These are phyloP conservation scores for Chironomus striatipennis DNA, from an alignment of 1,140 invertebrate species.

Conservation along the genomic window DNA sequence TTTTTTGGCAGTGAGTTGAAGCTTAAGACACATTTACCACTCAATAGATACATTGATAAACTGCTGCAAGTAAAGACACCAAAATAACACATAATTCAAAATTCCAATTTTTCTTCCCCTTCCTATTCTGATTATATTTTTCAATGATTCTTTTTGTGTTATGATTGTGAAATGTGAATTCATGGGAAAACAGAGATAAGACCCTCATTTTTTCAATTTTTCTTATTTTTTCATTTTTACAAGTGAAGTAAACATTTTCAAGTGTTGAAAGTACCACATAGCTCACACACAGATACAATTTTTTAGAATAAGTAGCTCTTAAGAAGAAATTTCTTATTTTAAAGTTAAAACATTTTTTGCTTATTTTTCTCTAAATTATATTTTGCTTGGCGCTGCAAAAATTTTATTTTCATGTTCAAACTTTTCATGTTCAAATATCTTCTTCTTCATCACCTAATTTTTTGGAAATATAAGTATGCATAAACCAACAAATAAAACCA, in stretches of 20 bases:
- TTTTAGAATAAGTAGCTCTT: neutral
- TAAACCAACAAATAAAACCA: too few species aligned
- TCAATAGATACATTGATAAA: neutral
- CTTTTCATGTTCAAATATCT: neutral
- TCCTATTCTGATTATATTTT: neutral
- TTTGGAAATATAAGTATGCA: neutral
- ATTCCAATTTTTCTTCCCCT: neutral
- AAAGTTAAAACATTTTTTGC: too few species aligned
- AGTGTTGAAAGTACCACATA: too few species aligned
- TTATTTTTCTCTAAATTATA: neutral
- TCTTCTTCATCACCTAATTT: neutral
- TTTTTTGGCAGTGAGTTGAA: neutral
- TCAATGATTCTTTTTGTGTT: too few species aligned
- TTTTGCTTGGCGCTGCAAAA: neutral
- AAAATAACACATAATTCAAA: neutral
- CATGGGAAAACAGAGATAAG: slow-evolving; percentile 17
- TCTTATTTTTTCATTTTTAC: too few species aligned
- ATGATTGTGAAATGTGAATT: slow-evolving; percentile 1
- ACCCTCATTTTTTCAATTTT: neutral
- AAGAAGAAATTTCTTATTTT: too few species aligned
- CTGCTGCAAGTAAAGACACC: too few species aligned
- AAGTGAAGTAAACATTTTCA: too few species aligned
- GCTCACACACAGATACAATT: too few species aligned
- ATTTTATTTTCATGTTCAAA: neutral
- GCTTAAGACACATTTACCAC: slow-evolving; percentile 12